Conservation (phyloP, 2,113 vertebrate species). For the Pseudopipra pipra region DNA sequence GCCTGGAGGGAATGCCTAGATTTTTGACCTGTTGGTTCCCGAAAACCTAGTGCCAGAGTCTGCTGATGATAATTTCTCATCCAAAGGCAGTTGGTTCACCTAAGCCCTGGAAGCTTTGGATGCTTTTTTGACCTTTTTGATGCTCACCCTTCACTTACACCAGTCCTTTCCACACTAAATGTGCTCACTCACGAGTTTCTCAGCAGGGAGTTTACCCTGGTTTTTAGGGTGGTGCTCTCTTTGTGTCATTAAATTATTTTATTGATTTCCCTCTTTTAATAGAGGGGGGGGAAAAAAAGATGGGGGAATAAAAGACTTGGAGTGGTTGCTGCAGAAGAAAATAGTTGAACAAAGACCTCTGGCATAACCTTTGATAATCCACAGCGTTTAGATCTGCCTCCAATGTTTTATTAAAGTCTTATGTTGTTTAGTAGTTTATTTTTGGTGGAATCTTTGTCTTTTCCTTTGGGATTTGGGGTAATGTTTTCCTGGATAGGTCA, state of each 20-base stretch:
- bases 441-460: constrained; percentile 24
- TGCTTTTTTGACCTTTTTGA: neutral
- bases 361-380: neutral
- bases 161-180: neutral
- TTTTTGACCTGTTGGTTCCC: constrained; percentile 32
- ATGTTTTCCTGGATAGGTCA: constrained; percentile 10
- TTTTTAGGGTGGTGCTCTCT: neutral
- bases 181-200: neutral
- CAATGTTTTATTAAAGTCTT: constrained; percentile 40
- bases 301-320: neutral
- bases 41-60: neutral
- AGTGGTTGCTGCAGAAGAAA: neutral
- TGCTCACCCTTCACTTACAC: neutral
- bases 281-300: neutral
- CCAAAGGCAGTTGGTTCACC: neutral
- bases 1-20: neutral
- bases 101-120: neutral
- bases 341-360: neutral
- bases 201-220: neutral
- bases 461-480: constrained; percentile 13
- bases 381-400: neutral
- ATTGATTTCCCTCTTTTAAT: neutral
- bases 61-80: neutral
- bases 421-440: constrained; percentile 48
- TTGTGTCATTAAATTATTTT: neutral